Percentiles rank a stretch among this genome's conserved stretches.
These are phyloP conservation scores for Philantomba maxwellii DNA, from an alignment of 2,113 vertebrate species.

Conservation along the genomic window DNA sequence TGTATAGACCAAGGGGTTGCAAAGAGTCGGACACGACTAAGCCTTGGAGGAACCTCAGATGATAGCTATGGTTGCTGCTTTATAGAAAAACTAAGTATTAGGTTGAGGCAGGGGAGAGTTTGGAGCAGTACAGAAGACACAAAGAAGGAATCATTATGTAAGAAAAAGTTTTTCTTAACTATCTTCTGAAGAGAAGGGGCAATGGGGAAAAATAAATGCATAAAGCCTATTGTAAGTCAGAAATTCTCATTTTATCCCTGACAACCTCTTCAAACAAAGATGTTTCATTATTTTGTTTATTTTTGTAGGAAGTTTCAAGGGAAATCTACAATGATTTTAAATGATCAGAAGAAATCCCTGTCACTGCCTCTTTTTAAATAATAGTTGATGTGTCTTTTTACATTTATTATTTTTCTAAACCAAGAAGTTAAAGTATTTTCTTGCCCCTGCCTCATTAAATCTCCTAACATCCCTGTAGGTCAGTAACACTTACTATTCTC, in stretches of 20 bases:
- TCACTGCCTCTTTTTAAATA: slow-evolving; percentile 10
- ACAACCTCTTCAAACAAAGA: slow-evolving; percentile 37
- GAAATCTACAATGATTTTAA: slow-evolving; percentile 20
- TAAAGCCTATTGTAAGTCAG: slow-evolving; percentile 16
- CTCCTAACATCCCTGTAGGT: slow-evolving; percentile 23
- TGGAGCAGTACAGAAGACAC: not conserved
- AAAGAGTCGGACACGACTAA: not conserved
- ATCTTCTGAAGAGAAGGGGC: not conserved
- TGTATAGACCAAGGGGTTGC: not conserved
- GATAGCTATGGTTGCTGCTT: not conserved
- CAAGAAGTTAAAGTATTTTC: slow-evolving; percentile 37
- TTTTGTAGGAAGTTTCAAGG: slow-evolving; percentile 25
- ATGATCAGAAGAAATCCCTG: slow-evolving; percentile 41
- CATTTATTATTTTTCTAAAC: slow-evolving; percentile 29
- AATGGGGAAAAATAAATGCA: not conserved
- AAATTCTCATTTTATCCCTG: slow-evolving; percentile 35
- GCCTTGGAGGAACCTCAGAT: not conserved
- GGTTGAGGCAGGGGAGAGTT: not conserved
- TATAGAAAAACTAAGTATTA: not conserved
- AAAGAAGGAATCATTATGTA: slow-evolving; percentile 13
- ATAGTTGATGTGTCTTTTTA: not conserved
- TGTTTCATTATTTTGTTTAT: slow-evolving; percentile 49
- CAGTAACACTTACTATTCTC: slow-evolving; percentile 26
- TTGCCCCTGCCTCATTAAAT: slow-evolving; percentile 50
- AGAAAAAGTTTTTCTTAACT: slow-evolving; percentile 27